These are phyloP conservation scores for Periophthalmodon schlosseri DNA, from an alignment of 2,113 vertebrate genomes.

Conservation along the genomic window DNA sequence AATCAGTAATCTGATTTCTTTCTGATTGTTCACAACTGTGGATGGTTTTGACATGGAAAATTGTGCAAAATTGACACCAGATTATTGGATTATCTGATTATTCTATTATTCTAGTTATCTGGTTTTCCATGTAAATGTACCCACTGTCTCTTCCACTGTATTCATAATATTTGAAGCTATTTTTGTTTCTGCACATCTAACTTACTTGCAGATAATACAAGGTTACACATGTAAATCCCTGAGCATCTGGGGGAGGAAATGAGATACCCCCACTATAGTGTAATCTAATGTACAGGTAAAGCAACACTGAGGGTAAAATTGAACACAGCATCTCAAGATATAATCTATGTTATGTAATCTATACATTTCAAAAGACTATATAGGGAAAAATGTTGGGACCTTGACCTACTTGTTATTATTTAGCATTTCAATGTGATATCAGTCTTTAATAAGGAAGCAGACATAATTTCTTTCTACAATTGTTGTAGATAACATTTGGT, in stretches of 20 bases:
- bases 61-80: no score
- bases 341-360: not conserved
- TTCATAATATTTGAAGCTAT: not conserved
- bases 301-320: not conserved
- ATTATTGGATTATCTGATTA: no score
- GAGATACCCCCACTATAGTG: conserved; percentile 12
- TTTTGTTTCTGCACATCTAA: not conserved
- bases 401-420: not conserved
- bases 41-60: no score
- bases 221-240: not conserved
- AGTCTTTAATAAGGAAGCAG: not conserved
- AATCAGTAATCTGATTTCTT: no score
- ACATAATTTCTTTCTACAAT: not conserved
- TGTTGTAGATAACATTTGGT: not conserved
- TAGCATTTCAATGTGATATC: not conserved
- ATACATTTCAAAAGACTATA: not conserved
- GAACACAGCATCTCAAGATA: not conserved
- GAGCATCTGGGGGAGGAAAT: conserved; percentile 13
- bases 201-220: not conserved
- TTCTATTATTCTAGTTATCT: no score
- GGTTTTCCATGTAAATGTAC: no score
- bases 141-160: not conserved
- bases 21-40: no score
- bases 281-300: not conserved
- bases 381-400: not conserved